Percentiles rank a stretch among this genome's conserved stretches.
Conservation (phyloP, 1,140 invertebrate species). For the Chionoecetes opilio region DNA sequence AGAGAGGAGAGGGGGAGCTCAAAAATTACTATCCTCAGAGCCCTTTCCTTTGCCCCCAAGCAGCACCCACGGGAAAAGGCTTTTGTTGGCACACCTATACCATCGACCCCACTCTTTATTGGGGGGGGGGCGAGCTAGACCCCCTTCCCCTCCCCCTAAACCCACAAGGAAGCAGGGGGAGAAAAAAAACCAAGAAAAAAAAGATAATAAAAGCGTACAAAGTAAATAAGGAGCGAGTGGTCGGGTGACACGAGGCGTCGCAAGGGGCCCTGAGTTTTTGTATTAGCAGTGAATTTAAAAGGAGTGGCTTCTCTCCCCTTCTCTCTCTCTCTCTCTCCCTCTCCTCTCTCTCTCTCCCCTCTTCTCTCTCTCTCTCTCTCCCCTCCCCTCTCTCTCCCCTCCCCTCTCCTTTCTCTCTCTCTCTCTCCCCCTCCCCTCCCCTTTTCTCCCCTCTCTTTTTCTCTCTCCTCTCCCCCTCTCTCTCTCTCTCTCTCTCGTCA, state of each 20-base stretch:
- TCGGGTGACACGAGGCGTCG: not conserved
- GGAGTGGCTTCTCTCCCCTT: too few species aligned
- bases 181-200: not conserved
- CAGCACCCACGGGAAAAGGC: not conserved
- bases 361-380: not conserved
- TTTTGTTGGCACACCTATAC: not conserved
- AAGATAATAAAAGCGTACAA: too few species aligned
- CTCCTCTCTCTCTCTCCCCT: not conserved
- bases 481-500: not conserved
- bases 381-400: not conserved
- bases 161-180: not conserved
- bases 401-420: not conserved
- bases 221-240: not conserved
- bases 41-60: not conserved
- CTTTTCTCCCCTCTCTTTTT: not conserved
- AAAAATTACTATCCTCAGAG: too few species aligned
- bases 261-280: not conserved
- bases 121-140: not conserved
- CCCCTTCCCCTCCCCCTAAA: not conserved
- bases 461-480: not conserved
- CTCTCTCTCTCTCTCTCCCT: not conserved
- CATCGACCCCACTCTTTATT: conserved; percentile 4
- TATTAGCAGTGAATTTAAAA: not conserved
- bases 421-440: too few species aligned
- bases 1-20: too few species aligned